phyloP scores from a whole-genome alignment of 2,888 invertebrate genomes.

The Calliscelio sp. region DNA sequence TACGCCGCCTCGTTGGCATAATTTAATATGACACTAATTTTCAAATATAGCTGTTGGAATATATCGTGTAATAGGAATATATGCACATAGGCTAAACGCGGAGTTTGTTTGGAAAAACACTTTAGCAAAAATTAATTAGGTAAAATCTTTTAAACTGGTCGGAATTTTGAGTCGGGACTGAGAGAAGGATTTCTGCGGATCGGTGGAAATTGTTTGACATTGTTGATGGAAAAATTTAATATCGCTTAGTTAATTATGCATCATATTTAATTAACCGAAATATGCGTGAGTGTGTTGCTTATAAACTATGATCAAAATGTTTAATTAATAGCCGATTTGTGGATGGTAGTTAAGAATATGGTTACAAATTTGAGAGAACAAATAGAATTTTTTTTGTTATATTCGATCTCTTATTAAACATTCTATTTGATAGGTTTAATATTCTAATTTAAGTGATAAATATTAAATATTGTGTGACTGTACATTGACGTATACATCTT shows the following conservation, averaged over 20 bases:
- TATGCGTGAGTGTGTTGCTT: background rate
- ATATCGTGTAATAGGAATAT: background rate
- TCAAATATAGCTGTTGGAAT: constrained; percentile 28
- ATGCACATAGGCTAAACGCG: background rate
- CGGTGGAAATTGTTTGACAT: background rate
- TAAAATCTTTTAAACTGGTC: background rate
- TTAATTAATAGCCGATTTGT: background rate
- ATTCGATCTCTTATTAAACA: too few relatives aligned
- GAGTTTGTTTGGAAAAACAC: background rate
- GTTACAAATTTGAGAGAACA: too few relatives aligned
- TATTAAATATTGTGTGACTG: too few relatives aligned
- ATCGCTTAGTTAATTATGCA: background rate
- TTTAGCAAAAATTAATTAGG: constrained; percentile 1
- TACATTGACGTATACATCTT: constrained; percentile 11
- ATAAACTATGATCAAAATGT: constrained; percentile 8
- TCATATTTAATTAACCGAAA: constrained; percentile 5
- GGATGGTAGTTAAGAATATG: background rate
- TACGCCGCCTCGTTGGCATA: constrained; percentile 52
- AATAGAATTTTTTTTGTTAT: too few relatives aligned
- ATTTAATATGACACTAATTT: constrained; percentile 66
- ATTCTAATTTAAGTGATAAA: too few relatives aligned
- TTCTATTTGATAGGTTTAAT: too few relatives aligned
- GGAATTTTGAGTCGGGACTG: background rate
- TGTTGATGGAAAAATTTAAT: background rate
- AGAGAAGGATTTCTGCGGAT: too few relatives aligned